These are phyloP conservation scores for Taurulus bubalis DNA, from an alignment of 2,113 vertebrate species.

Conservation along the genomic window DNA sequence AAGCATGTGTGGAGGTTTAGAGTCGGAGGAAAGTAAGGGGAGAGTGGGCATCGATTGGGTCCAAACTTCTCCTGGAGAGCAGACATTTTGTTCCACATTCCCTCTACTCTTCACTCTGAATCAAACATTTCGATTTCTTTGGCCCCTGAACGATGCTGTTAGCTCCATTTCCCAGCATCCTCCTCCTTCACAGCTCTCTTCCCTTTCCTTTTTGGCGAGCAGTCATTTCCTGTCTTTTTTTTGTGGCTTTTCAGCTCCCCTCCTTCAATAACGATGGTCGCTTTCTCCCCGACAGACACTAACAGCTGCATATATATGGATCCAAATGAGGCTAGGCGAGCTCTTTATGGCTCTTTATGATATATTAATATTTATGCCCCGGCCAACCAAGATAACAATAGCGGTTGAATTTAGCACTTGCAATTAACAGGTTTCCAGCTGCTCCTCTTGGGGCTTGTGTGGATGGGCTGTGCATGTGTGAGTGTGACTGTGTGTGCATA, in stretches of 20 bases:
- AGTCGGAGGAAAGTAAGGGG: neutral
- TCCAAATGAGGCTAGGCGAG: conserved; percentile 64
- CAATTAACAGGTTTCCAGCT: conserved; percentile 76
- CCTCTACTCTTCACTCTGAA: conserved; percentile 26
- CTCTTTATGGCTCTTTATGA: conserved; percentile 74
- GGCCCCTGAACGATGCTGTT: conserved; percentile 9
- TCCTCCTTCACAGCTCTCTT: conserved; percentile 21
- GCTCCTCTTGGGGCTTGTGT: conserved; percentile 46
- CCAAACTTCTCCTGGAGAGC: conserved; percentile 33
- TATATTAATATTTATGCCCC: conserved; percentile 78
- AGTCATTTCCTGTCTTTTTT: conserved; percentile 63
- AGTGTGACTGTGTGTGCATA: neutral
- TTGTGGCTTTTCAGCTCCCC: conserved; percentile 7
- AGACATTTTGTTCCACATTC: conserved; percentile 36
- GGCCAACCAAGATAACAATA: conserved; percentile 61
- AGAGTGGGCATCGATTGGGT: neutral
- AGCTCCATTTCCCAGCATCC: conserved; percentile 39
- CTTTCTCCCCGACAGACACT: conserved; percentile 43
- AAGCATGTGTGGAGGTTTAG: conserved; percentile 7
- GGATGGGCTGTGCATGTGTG: neutral
- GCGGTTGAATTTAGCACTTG: conserved; percentile 74
- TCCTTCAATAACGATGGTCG: conserved; percentile 49
- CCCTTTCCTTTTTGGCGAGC: conserved; percentile 33
- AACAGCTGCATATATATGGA: conserved; percentile 75
- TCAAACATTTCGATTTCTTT: conserved; percentile 13